Evolutionary conservation across 2,888 invertebrate genomes (phyloP).

Genomic region (Leucoptera coffeella): DNA sequence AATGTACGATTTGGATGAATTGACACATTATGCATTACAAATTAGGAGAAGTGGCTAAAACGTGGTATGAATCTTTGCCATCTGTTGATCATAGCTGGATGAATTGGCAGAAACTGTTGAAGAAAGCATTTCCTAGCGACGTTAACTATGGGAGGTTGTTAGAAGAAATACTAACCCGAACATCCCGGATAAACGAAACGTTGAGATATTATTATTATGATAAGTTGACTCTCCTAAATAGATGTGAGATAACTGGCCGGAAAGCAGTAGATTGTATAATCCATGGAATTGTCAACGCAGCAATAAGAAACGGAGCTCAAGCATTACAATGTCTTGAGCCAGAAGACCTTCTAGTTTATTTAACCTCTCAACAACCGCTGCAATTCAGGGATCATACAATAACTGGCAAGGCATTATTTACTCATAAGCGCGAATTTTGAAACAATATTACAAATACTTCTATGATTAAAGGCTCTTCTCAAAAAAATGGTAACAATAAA

Average conservation of each 20-base stretch:
- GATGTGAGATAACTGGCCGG: slow-evolving; percentile 4
- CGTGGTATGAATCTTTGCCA: background rate
- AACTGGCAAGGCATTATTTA: no score
- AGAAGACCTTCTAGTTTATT: slow-evolving; percentile 3
- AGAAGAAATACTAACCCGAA: slow-evolving; percentile 3
- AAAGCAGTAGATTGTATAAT: slow-evolving; percentile 5
- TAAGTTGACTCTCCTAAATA: slow-evolving; percentile 1
- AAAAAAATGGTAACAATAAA: no score
- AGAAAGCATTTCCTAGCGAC: slow-evolving; percentile 2
- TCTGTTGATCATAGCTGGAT: background rate
- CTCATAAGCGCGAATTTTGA: no score
- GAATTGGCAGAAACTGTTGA: background rate
- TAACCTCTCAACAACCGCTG: slow-evolving; percentile 1
- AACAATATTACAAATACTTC: no score
- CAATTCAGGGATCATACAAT: no score
- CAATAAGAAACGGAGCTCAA: slow-evolving; percentile 3
- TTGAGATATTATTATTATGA: slow-evolving; percentile 1
- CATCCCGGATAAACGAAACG: no score
- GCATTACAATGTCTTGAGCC: slow-evolving; percentile 4
- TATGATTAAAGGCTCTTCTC: no score
- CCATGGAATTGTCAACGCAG: slow-evolving; percentile 4
- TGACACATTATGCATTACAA: background rate
- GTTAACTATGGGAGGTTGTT: slow-evolving; percentile 2
- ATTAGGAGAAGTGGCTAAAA: background rate
- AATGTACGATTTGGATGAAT: background rate